Conservation (phyloP, 2,888 invertebrate species). For the Anoplius nigerrimus region DNA sequence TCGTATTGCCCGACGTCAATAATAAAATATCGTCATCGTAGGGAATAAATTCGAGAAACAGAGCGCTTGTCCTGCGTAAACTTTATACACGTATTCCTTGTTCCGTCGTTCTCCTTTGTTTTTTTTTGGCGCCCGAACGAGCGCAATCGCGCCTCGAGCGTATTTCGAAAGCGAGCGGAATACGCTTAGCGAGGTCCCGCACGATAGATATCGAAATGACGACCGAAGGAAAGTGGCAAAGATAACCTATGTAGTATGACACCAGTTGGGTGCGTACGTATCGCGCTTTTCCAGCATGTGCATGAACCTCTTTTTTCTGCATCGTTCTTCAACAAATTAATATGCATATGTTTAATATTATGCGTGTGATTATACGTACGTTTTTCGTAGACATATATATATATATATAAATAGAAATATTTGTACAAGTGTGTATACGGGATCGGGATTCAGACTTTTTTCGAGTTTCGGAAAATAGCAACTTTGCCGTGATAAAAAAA, state of each 20-base stretch:
- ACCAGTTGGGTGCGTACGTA: conserved; percentile 51
- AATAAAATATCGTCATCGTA: too few species aligned
- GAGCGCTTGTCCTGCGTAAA: too few species aligned
- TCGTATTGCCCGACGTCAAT: too few species aligned
- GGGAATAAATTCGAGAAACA: too few species aligned
- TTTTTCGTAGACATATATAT: background rate
- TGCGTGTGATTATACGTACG: too few species aligned
- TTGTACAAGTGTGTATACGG: background rate
- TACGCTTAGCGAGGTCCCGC: conserved; percentile 25
- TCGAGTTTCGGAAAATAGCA: too few species aligned
- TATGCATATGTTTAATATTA: background rate
- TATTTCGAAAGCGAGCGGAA: background rate
- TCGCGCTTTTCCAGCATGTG: conserved; percentile 54
- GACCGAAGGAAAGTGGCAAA: conserved; percentile 46
- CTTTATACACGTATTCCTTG: too few species aligned
- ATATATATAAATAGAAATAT: background rate
- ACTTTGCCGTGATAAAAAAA: too few species aligned
- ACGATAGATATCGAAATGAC: conserved; percentile 39
- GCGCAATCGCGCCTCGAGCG: background rate
- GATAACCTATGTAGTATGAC: conserved; percentile 36
- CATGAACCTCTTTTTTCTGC: conserved; percentile 50
- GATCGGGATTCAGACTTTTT: too few species aligned
- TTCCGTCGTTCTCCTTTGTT: too few species aligned
- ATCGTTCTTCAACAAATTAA: conserved; percentile 33
- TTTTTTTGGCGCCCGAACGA: too few species aligned